Base-by-base conservation (phyloP, 2,888 invertebrate genomes). In the Drosophila percnosoma region DNA sequence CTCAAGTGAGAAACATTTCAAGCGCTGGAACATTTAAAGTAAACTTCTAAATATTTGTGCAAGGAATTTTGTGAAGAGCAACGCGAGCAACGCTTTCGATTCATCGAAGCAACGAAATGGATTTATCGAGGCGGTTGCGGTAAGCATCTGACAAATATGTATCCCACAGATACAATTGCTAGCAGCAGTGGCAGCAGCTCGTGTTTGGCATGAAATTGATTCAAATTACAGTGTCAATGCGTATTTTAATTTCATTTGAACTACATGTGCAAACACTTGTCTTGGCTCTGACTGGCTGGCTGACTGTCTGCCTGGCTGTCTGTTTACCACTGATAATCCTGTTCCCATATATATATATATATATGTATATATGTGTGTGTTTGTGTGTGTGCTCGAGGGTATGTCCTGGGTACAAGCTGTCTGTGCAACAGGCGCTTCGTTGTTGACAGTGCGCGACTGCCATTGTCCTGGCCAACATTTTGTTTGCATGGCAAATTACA, bases 101-200 rank as follows among this genome's bases (percentile, higher is more conserved):
- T 84, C 68, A 58, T 69, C 76, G 55, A 55, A 83, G 85, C 83
- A 54, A 71, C 73, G 84, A 91, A 87, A 93, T 93, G 93, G 92
- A 92, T 91, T 92, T 93, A 92, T 92, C 93, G 87, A 92, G 92
- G 93, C 92, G 91, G 89, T 91, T 92, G 83, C 91, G 92, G 93
- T 93, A 91, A 93, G 93, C 85, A 85, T 83, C 75, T 71, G 72
- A 80, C 87, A 89, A 87, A 89, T 73, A 89, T 87, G 78, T 78
- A 75, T 82, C 71, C 68, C 61, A 57, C 68, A 66, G 81, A 67
- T 73, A 69, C 83, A 82, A 71, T 76, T 64, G 79, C 45, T 27
- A n/a, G 42, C 53, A 61, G 31, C 42, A 60, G 58, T 55, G 51
- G 65, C 15, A 45, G 13, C 49, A 38, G 24, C 48, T 45, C 42